Evolutionary conservation across 2,113 vertebrate genomes (phyloP), one percentile per base, ranked within the genome.

Genomic region (Hydropotes inermis): DNA sequence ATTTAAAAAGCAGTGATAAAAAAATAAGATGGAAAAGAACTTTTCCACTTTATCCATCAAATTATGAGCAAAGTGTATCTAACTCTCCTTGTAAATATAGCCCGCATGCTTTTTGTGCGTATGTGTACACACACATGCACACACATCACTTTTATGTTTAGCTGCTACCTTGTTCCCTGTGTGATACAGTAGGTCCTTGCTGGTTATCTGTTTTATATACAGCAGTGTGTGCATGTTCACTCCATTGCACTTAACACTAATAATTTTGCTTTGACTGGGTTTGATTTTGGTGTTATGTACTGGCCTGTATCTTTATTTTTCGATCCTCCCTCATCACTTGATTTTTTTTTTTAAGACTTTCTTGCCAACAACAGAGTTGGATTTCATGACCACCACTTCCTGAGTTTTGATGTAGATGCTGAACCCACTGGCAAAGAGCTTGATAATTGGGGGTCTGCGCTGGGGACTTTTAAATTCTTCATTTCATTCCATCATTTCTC

Each of bases 371-470:
- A 2, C 47, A 64, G 52, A 57, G 23, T 1, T 78, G 23, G n/a
- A n/a, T 4, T 50, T 14, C 30, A 28, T 13, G 9, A 15, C 14
- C 21, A 17, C 6, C 6, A 2, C 17, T 16, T 3, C 30, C 30
- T 28, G 61, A 58, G 14, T 5, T 43, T 36, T 13, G 21, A 7
- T 0, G 0, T 17, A 36, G 33, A 33, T 11, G 43, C 0, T 54
- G 12, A 12, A 15, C 6, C 17, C 9, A 21, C 27, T 64, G 1
- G 2, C 4, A 5, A 0, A 4, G 17, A 60, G 8, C n/a, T 13
- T 1, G 6, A 1, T 0, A 3, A 52, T 5, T 1, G 30, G 36
- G 0, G 0, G n/a, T 28, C 47, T 21, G 64, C 10, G 4, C 4
- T 57, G 30, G 21, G 4, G 5, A 16, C 21, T 45, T 50, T 12